These are phyloP conservation scores for Ailurus styani DNA, from an alignment of 2,113 vertebrate species.

Conservation along the genomic window DNA sequence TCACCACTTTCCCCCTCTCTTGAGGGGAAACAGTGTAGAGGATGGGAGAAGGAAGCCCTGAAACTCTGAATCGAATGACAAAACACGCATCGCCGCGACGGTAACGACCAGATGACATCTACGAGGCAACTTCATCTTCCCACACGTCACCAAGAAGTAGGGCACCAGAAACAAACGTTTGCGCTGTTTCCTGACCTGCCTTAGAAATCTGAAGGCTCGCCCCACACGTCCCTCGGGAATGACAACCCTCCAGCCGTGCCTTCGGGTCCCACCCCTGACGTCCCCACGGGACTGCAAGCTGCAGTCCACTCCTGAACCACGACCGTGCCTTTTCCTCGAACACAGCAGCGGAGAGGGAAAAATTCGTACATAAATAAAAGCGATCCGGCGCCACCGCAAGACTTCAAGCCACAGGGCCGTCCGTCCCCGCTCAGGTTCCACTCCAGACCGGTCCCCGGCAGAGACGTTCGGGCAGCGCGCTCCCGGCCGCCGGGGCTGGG, in stretches of 20 bases:
- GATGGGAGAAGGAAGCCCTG: not conserved
- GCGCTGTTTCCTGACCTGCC: not conserved
- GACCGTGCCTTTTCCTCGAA: not conserved
- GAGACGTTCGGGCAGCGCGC: not conserved
- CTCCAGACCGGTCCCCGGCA: not conserved
- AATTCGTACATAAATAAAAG: too few species aligned
- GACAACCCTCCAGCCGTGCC: not conserved
- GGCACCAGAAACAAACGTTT: not conserved
- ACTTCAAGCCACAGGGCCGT: not conserved
- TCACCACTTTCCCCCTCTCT: not conserved
- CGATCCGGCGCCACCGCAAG: not conserved
- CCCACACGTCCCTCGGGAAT: not conserved
- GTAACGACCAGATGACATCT: not conserved
- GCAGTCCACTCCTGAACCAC: not conserved
- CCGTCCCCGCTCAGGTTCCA: not conserved
- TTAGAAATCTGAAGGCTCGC: not conserved
- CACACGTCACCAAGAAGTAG: not conserved
- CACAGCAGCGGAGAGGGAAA: rapidly evolving
- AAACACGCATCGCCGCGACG: not conserved
- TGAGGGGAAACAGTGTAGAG: not conserved
- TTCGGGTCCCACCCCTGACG: not conserved
- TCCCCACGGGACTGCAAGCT: not conserved
- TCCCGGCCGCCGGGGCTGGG: not conserved
- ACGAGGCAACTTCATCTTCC: not conserved
- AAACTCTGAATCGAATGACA: not conserved